A percentile compares a stretch with the other conserved stretches of the same genome.
These are phyloP conservation scores for Cephus rjabovi DNA, from an alignment of 2,888 invertebrate genomes.

Conservation along the genomic window DNA sequence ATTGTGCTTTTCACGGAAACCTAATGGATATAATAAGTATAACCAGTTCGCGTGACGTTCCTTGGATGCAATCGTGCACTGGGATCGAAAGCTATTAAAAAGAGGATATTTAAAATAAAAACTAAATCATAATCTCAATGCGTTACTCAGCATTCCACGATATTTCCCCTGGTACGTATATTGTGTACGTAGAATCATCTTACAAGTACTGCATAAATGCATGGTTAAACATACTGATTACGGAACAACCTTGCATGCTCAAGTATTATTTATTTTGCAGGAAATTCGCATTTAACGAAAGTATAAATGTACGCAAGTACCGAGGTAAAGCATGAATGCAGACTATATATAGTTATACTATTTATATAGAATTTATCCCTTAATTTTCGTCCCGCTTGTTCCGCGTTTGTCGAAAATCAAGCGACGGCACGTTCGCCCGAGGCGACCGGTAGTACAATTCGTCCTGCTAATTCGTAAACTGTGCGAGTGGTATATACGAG, in stretches of 20 bases:
- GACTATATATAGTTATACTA: not conserved
- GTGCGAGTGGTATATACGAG: slow-evolving; percentile 7
- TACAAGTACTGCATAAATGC: not conserved
- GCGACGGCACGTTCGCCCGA: not conserved
- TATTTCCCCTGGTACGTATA: not conserved
- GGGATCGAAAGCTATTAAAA: not conserved
- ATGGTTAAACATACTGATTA: not conserved
- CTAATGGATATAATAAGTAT: not conserved
- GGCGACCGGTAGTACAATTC: slow-evolving; percentile 1
- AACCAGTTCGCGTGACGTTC: not conserved
- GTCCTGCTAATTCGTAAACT: slow-evolving; percentile 4
- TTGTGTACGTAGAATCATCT: not conserved
- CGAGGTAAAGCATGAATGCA: not conserved
- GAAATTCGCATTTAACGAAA: not conserved
- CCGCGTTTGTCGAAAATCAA: not conserved
- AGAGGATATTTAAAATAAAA: not conserved
- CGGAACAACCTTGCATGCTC: not conserved
- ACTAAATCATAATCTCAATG: not conserved
- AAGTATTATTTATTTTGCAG: not conserved
- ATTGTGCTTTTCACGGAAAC: not conserved
- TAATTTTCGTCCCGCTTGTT: not conserved
- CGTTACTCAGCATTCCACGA: not conserved
- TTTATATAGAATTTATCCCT: not conserved
- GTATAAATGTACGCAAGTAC: not conserved
- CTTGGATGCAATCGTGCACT: not conserved